Evolutionary conservation across 2,797 vertebrate genomes (phyloP).

Genomic region (Enteromius trimaculatus): DNA sequence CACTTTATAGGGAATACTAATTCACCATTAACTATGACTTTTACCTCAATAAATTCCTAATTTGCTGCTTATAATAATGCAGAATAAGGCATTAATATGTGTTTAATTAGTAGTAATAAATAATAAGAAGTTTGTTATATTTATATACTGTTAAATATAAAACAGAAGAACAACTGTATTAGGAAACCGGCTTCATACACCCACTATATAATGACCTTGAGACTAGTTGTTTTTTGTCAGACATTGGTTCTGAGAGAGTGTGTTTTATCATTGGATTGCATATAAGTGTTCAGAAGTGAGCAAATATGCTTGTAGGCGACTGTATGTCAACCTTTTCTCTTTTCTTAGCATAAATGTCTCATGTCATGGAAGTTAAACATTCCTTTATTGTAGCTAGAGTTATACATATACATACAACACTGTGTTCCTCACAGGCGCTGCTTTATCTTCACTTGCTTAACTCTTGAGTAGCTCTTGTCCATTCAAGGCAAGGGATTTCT

Average conservation of each 20-base stretch:
- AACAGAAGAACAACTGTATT: neutral
- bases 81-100: too few relatives aligned
- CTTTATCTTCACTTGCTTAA: slow-evolving; percentile 62
- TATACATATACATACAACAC: slow-evolving; percentile 5
- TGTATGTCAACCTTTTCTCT: neutral
- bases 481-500: slow-evolving; percentile 70
- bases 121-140: neutral
- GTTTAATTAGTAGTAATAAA: too few relatives aligned
- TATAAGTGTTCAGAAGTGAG: neutral
- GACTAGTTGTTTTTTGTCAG: neutral
- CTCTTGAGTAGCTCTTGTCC: slow-evolving; percentile 70
- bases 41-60: too few relatives aligned
- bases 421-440: slow-evolving; percentile 60
- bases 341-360: neutral
- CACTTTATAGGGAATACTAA: too few relatives aligned
- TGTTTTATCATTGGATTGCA: neutral
- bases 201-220: neutral
- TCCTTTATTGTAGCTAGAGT: slow-evolving; percentile 1
- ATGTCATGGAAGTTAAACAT: slow-evolving; percentile 14
- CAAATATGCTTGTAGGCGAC: neutral
- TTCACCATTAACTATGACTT: too few relatives aligned
- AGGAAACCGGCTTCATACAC: neutral
- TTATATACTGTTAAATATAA: neutral
- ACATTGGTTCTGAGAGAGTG: neutral
- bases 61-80: too few relatives aligned